Evolutionary conservation across 2,113 vertebrate species (phyloP).

Genomic region (Brachypteracias leptosomus): DNA sequence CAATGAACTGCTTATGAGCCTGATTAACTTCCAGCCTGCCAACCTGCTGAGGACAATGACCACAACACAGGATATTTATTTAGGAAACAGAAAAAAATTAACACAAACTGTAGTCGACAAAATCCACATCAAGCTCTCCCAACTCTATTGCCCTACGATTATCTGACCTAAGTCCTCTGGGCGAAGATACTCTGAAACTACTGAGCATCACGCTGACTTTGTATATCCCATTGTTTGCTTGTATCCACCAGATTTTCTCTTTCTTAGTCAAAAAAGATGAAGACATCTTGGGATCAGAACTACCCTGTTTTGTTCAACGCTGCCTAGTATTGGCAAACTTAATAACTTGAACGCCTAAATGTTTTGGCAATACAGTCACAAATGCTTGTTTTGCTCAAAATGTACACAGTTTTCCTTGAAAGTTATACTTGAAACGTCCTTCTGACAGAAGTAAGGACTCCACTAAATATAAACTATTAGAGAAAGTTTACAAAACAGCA

Average conservation of each 20-base stretch:
- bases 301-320: not conserved
- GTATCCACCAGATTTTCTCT: not conserved
- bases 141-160: not conserved
- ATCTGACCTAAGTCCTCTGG: not conserved
- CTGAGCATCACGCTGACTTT: not conserved
- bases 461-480: not conserved
- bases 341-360: accelerated
- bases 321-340: accelerated
- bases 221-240: no score
- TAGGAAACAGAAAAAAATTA: not conserved
- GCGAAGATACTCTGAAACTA: no score
- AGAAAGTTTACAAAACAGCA: not conserved
- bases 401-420: not conserved
- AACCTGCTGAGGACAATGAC: not conserved
- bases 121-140: not conserved
- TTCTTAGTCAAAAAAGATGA: not conserved
- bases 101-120: accelerated
- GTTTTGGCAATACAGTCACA: not conserved
- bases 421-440: not conserved
- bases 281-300: not conserved
- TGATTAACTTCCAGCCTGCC: not conserved
- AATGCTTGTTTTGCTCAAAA: not conserved
- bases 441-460: not conserved
- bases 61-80: not conserved
- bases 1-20: not conserved